Evolutionary conservation across 2,797 vertebrate species (phyloP), one percentile per base, ranked within the genome.

Genomic region (Tamandua tetradactyla): DNA sequence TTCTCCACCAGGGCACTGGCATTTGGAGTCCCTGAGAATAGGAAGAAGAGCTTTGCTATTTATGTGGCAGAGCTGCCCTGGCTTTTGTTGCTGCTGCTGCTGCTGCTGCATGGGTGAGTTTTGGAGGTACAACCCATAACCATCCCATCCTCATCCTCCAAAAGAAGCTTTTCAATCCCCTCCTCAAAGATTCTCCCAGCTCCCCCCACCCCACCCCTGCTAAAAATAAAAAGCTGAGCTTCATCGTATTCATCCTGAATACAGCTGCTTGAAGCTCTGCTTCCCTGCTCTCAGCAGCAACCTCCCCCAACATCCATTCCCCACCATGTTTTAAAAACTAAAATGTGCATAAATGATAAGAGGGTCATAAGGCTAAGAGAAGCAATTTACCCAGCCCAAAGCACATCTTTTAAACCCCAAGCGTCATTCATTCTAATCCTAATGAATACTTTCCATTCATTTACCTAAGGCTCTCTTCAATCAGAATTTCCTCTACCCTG

Each of bases 171-270:
- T 92, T 83, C 44, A 62, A 52, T 59, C n/a, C 17, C 44, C 27
- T 5, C 87, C n/a, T 74, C 0, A 13, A 74, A 80, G 79, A 66
- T 27, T 69, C n/a, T 78, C 81, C 23, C 72, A 8, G 44, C 14
- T 47, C 25, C 79, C 66, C 68, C 23, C 7, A 40, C 20, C 32
- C 64, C 7, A 40, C 20, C 32, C 64, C 72, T 5, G 23, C 68
- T 94, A 62, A 96, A 94, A 93, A 87, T 68, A 66, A 66, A 80
- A 83, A 71, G 3, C 82, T 71, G 52, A 13, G 12, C 44, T 61
- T 78, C 15, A 4, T 64, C 47, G n/a, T 18, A 30, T 66, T 84
- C 76, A 15, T 8, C 9, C 27, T 52, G 18, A 37, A 27, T 8
- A 17, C 40, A 83, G 49, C 49, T 78, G 55, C 80, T 23, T 1